A percentile compares a stretch with the other conserved stretches of the same genome.
Evolutionary conservation across 2,888 invertebrate species (phyloP).

Genomic region (Drosophila pseudotalamancana): DNA sequence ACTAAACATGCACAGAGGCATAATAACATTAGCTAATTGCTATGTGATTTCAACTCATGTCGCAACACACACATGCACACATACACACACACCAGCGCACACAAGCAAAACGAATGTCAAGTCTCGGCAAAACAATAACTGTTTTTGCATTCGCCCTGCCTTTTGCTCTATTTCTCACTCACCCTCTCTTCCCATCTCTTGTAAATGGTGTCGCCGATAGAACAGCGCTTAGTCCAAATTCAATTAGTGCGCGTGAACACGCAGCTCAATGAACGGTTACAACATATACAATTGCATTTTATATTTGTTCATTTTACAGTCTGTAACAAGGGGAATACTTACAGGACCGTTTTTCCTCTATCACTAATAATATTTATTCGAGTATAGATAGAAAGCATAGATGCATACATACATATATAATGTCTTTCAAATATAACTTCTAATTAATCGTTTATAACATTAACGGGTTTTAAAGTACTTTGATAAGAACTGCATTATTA

Average conservation of each 20-base stretch:
- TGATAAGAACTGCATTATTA: too few relatives aligned
- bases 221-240: constrained; percentile 16
- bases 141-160: background rate
- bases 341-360: too few relatives aligned
- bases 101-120: background rate
- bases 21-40: constrained; percentile 55
- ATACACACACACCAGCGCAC: background rate
- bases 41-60: constrained; percentile 13
- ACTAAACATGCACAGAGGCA: constrained; percentile 26
- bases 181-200: background rate
- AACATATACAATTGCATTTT: background rate
- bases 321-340: too few relatives aligned
- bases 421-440: too few relatives aligned
- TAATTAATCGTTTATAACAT: too few relatives aligned
- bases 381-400: too few relatives aligned
- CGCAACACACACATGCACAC: background rate
- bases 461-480: too few relatives aligned
- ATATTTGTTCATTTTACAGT: too few relatives aligned
- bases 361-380: too few relatives aligned
- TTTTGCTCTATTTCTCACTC: background rate
- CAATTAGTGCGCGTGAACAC: constrained; percentile 32
- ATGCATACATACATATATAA: too few relatives aligned
- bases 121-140: background rate
- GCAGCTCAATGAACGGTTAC: constrained; percentile 8
- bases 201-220: background rate